phyloP scores from a whole-genome alignment of 2,888 invertebrate genomes.

The Scaptomyza reducta region DNA sequence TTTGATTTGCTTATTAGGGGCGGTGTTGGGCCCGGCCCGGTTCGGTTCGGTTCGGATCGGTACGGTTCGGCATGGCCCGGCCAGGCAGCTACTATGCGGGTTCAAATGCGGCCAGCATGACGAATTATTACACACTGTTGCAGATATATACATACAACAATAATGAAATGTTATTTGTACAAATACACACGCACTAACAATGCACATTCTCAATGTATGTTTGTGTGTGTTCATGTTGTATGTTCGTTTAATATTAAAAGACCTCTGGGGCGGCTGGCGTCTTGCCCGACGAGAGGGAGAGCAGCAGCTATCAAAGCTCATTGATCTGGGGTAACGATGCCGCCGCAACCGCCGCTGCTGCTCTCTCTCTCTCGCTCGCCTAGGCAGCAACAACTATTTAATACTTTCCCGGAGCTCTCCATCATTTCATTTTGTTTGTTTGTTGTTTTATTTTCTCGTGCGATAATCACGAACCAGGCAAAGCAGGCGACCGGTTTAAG shows the following conservation, averaged over 20 bases:
- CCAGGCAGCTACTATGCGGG: conserved; percentile 70
- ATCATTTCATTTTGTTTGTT: conserved; percentile 23
- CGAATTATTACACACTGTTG: conserved; percentile 73
- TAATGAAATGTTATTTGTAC: conserved; percentile 66
- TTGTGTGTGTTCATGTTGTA: conserved; percentile 19
- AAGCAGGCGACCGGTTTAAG: conserved; percentile 58
- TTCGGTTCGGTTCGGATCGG: conserved; percentile 35
- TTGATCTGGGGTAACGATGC: conserved; percentile 57
- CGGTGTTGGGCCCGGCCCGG: conserved; percentile 64
- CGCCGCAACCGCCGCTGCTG: not conserved
- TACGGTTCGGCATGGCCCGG: conserved; percentile 39
- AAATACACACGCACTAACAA: conserved; percentile 47
- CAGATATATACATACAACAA: conserved; percentile 26
- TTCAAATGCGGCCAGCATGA: conserved; percentile 78
- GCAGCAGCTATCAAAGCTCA: conserved; percentile 58
- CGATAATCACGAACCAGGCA: conserved; percentile 48
- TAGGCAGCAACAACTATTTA: conserved; percentile 29
- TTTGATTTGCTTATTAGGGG: conserved; percentile 68
- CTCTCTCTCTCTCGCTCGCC: not conserved
- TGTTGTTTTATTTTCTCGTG: conserved; percentile 37
- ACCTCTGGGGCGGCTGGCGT: conserved; percentile 56
- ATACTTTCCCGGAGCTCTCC: conserved; percentile 49
- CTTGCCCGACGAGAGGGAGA: conserved; percentile 35
- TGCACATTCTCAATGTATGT: conserved; percentile 58
- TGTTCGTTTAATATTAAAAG: conserved; percentile 54